Evolutionary conservation across 2,888 invertebrate species (phyloP).

Genomic region (Thyatira batis): DNA sequence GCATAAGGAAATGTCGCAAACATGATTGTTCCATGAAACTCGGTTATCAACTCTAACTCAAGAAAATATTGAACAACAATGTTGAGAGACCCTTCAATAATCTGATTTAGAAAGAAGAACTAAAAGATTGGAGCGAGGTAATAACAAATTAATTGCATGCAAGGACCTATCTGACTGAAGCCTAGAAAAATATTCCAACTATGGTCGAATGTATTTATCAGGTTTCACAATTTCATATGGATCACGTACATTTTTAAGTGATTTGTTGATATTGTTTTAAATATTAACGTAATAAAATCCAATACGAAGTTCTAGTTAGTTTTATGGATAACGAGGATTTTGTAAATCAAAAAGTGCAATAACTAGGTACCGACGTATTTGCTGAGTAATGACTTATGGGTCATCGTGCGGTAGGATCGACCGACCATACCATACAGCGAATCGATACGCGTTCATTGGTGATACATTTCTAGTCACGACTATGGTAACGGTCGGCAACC

Average conservation of each 20-base stretch:
- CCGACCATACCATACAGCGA: neutral
- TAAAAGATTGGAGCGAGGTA: neutral
- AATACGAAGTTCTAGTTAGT: too few species aligned
- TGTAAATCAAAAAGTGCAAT: too few species aligned
- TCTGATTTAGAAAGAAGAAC: neutral
- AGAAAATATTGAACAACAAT: neutral
- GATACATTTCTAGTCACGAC: constrained; percentile 19
- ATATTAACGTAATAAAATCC: too few species aligned
- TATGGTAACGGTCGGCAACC: constrained; percentile 29
- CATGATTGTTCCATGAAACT: neutral
- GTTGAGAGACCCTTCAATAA: neutral
- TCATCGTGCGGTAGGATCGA: neutral
- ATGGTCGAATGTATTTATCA: neutral
- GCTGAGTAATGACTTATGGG: neutral
- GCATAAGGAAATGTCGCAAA: constrained; percentile 4
- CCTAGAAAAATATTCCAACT: neutral
- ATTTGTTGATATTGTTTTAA: too few species aligned
- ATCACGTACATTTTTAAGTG: too few species aligned
- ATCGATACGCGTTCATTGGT: constrained; percentile 23
- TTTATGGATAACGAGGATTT: too few species aligned
- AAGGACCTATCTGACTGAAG: neutral
- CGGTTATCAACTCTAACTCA: neutral
- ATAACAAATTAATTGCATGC: neutral
- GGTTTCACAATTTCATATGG: neutral
- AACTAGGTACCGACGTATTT: too few species aligned